A percentile compares a stretch with the other conserved stretches of the same genome.
Evolutionary conservation across 2,888 invertebrate species (phyloP).

Genomic region (Luffia ferchaultella): DNA sequence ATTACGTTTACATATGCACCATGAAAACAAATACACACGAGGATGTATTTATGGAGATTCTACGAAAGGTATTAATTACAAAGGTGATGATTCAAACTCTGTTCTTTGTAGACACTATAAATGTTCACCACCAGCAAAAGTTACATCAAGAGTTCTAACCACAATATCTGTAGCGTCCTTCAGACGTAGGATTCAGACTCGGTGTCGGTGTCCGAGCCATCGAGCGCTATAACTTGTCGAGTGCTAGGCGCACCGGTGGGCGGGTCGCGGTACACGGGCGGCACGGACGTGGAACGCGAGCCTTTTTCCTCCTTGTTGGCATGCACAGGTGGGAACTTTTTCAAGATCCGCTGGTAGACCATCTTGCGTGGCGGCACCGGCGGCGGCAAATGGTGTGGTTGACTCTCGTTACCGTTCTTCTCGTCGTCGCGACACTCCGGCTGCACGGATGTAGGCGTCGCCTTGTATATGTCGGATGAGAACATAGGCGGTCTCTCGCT

Average conservation of each 20-base stretch:
- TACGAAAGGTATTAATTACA: too few species aligned
- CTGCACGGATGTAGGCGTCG: conserved; percentile 55
- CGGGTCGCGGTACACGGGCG: conserved; percentile 51
- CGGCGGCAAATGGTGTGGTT: conserved; percentile 64
- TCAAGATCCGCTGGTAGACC: conserved; percentile 57
- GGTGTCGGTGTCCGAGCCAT: conserved; percentile 56
- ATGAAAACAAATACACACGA: not conserved
- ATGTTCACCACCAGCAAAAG: too few species aligned
- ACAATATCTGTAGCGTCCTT: too few species aligned
- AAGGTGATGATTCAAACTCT: too few species aligned
- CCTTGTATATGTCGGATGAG: conserved; percentile 55
- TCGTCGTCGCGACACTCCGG: conserved; percentile 43
- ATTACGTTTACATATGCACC: not conserved
- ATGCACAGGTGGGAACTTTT: conserved; percentile 72
- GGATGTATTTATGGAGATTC: not conserved
- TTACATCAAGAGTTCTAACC: too few species aligned
- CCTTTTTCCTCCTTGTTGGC: conserved; percentile 66
- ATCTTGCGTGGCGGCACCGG: conserved; percentile 67
- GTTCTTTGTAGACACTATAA: too few species aligned
- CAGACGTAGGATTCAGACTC: conserved; percentile 61
- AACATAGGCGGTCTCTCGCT: conserved; percentile 43
- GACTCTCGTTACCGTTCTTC: conserved; percentile 42
- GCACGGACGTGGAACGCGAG: conserved; percentile 52
- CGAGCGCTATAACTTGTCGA: conserved; percentile 42
- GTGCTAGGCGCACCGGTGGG: conserved; percentile 36